These are phyloP conservation scores for Platichthys flesus DNA, from an alignment of 2,113 vertebrate genomes.

Conservation along the genomic window DNA sequence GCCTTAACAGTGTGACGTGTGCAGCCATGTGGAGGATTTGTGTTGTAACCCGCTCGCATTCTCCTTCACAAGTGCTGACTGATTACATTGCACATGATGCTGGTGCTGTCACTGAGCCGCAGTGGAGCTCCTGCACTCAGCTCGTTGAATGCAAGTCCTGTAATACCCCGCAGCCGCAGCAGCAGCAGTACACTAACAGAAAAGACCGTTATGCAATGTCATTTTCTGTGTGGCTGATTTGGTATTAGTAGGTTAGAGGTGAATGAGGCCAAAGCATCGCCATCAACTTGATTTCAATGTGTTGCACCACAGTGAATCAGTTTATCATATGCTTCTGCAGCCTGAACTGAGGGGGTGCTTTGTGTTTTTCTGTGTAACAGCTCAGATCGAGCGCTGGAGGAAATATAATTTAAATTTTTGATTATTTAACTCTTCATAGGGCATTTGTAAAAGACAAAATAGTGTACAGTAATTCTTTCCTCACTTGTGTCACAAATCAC, in stretches of 20 bases:
- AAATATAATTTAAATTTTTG: neutral
- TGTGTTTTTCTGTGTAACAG: neutral
- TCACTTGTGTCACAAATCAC: neutral
- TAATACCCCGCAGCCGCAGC: neutral
- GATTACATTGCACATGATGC: slow-evolving; percentile 1
- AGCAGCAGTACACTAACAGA: slow-evolving; percentile 23
- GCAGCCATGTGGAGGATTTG: neutral
- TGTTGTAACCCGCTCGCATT: slow-evolving; percentile 9
- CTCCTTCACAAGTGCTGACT: neutral
- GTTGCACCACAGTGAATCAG: slow-evolving; percentile 27
- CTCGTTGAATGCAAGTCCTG: neutral
- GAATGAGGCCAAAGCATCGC: slow-evolving; percentile 10
- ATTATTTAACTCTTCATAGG: neutral
- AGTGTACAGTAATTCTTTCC: neutral
- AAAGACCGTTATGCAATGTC: slow-evolving; percentile 50
- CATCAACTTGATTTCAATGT: slow-evolving; percentile 20
- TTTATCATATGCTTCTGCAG: slow-evolving; percentile 11
- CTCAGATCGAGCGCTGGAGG: neutral
- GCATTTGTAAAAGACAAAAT: slow-evolving; percentile 8
- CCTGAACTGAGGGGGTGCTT: neutral
- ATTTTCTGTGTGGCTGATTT: slow-evolving; percentile 50
- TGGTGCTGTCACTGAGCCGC: slow-evolving; percentile 3
- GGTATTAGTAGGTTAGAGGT: slow-evolving; percentile 41
- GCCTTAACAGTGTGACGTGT: neutral
- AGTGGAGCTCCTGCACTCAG: neutral